phyloP scores from a whole-genome alignment of 2,888 invertebrate species.

The Amiota minor region DNA sequence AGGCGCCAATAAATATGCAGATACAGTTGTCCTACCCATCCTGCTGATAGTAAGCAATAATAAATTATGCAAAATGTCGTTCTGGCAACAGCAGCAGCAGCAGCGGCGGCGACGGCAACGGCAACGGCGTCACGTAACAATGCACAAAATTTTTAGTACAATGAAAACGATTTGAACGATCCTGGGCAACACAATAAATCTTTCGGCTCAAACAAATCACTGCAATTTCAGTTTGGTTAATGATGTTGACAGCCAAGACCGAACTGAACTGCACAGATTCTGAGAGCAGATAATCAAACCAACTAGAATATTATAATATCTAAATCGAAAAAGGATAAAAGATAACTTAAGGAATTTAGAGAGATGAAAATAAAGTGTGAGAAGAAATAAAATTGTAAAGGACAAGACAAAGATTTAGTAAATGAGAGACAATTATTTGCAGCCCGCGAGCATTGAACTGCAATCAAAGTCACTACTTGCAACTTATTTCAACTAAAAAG shows the following conservation, averaged over 20 bases:
- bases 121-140: slow-evolving; percentile 47
- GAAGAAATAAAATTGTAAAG: no score
- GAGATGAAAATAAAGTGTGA: no score
- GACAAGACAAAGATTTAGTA: neutral
- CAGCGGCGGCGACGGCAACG: neutral
- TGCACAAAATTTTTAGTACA: slow-evolving; percentile 63
- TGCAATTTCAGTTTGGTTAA: slow-evolving; percentile 65
- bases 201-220: slow-evolving; percentile 59
- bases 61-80: slow-evolving; percentile 55
- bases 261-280: neutral
- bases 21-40: neutral
- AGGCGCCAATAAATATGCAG: neutral
- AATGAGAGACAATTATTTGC: slow-evolving; percentile 62
- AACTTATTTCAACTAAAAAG: neutral
- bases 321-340: no score
- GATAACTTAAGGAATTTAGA: no score
- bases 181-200: slow-evolving; percentile 56
- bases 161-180: slow-evolving; percentile 38
- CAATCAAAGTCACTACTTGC: slow-evolving; percentile 36
- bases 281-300: neutral
- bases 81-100: slow-evolving; percentile 45
- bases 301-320: no score
- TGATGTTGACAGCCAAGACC: slow-evolving; percentile 52
- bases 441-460: slow-evolving; percentile 56
- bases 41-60: slow-evolving; percentile 48